Evolutionary conservation across 1,140 invertebrate genomes (phyloP).

Genomic region (Cheumatopsyche charites): DNA sequence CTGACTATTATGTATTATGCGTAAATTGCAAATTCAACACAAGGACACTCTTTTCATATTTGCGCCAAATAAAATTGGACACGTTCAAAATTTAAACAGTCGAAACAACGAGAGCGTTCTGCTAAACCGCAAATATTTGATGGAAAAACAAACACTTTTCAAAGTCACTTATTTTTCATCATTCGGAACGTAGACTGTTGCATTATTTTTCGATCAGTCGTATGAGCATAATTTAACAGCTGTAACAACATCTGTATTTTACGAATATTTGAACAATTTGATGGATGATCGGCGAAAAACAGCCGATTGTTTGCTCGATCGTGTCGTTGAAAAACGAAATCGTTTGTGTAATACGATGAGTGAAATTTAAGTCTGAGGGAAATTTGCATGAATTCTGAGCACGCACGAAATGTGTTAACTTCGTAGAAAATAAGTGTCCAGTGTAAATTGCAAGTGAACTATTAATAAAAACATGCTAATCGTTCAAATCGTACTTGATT

Average conservation of each 20-base stretch:
- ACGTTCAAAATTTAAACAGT: no score
- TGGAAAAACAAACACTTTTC: background rate
- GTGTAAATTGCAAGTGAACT: background rate
- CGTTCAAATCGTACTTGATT: background rate
- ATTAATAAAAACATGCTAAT: background rate
- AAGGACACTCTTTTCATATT: no score
- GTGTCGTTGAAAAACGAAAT: background rate
- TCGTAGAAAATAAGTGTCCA: background rate
- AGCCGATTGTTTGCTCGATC: background rate
- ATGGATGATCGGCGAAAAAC: background rate
- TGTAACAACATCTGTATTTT: slow-evolving; percentile 14
- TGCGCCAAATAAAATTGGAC: no score
- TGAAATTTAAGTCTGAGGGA: no score
- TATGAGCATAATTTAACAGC: background rate
- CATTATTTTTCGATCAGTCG: background rate
- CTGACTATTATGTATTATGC: no score
- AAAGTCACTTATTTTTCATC: background rate
- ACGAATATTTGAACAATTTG: slow-evolving; percentile 15
- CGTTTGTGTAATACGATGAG: no score
- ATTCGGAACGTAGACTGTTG: no score
- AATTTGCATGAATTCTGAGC: slow-evolving; percentile 1
- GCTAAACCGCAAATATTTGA: slow-evolving; percentile 4
- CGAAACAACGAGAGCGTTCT: no score
- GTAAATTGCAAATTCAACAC: no score
- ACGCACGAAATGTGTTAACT: background rate